phyloP scores from a whole-genome alignment of 1,140 invertebrate species.

The Kradibia gibbosae region DNA sequence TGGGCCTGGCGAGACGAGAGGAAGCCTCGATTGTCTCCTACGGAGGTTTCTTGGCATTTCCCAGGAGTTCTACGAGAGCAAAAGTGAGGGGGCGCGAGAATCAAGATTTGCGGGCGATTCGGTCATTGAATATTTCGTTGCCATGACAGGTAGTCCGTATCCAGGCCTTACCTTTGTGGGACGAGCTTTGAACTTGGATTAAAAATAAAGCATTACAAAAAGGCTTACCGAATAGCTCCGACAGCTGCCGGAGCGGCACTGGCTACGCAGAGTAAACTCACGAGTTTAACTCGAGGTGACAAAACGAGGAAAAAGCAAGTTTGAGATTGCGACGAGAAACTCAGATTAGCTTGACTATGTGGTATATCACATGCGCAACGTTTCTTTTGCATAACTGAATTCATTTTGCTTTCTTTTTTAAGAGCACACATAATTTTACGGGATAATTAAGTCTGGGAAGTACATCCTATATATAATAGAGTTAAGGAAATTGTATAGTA shows the following conservation, averaged over 20 bases:
- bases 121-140: no score
- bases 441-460: not conserved
- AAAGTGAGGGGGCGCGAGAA: no score
- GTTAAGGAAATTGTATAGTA: no score
- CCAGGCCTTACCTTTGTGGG: no score
- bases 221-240: no score
- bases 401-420: not conserved
- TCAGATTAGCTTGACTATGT: not conserved
- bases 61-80: no score
- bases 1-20: not conserved
- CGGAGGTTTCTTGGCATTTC: not conserved
- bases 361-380: not conserved
- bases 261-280: not conserved
- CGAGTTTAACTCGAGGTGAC: not conserved
- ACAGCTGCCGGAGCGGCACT: not conserved
- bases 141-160: no score
- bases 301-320: constrained; percentile 7
- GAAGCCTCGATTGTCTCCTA: not conserved
- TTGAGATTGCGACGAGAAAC: constrained; percentile 22
- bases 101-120: no score
- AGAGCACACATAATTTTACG: not conserved
- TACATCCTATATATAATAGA: not conserved
- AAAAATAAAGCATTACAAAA: no score
- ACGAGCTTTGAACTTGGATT: no score
- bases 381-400: not conserved